phyloP scores from a whole-genome alignment of 2,888 invertebrate genomes.

The Rotaria magnacalcarata region DNA sequence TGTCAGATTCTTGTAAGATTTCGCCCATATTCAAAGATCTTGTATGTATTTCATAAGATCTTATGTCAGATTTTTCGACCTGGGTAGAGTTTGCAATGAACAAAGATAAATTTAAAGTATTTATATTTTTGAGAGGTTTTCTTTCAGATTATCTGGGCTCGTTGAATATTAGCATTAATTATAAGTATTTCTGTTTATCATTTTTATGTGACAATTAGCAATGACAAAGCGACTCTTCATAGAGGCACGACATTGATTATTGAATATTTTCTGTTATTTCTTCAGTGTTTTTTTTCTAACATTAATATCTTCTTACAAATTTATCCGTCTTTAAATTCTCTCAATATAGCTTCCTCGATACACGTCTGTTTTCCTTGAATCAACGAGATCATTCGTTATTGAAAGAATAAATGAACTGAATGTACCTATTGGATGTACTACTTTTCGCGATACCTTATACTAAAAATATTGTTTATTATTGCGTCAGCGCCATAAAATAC shows the following conservation, averaged over 20 bases:
- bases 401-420: too few relatives aligned
- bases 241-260: conserved; percentile 60
- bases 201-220: conserved; percentile 63
- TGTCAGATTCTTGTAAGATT: too few relatives aligned
- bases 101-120: too few relatives aligned
- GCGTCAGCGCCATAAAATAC: conserved; percentile 66
- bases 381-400: too few relatives aligned
- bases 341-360: conserved; percentile 85
- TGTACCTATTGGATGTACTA: too few relatives aligned
- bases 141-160: conserved; percentile 71
- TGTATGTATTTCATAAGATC: too few relatives aligned
- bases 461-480: too few relatives aligned
- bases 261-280: neutral
- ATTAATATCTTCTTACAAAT: conserved; percentile 72
- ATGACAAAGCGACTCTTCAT: conserved; percentile 89
- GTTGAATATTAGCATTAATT: conserved; percentile 66
- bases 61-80: too few relatives aligned
- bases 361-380: too few relatives aligned
- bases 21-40: too few relatives aligned
- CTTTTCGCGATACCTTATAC: conserved; percentile 66
- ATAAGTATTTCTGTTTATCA: neutral
- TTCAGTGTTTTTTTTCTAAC: conserved; percentile 61
- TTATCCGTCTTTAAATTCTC: conserved; percentile 82
- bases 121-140: too few relatives aligned
- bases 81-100: too few relatives aligned